phyloP scores from a whole-genome alignment of 2,797 vertebrate genomes.

The Cossypha caffra region DNA sequence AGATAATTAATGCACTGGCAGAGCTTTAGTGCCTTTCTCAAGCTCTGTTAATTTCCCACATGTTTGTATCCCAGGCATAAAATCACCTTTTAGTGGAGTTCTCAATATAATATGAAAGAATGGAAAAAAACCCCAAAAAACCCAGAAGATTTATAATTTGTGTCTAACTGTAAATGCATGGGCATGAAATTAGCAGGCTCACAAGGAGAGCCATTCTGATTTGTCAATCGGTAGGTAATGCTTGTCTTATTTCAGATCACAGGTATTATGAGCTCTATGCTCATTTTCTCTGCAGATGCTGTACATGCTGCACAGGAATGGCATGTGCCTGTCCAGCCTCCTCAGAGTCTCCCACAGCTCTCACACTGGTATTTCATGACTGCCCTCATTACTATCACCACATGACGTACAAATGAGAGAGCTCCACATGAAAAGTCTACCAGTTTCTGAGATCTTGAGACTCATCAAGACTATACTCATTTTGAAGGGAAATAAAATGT shows the following conservation, averaged over 20 bases:
- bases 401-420: not conserved
- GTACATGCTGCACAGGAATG: not conserved
- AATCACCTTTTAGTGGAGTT: constrained; percentile 27
- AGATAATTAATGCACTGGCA: constrained; percentile 30
- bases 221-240: not conserved
- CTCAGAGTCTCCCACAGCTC: not conserved
- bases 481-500: not conserved
- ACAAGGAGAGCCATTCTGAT: not conserved
- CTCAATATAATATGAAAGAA: not conserved
- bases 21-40: constrained; percentile 37
- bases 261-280: not conserved
- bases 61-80: constrained; percentile 4
- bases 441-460: not conserved
- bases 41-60: constrained; percentile 49
- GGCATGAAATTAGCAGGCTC: constrained; percentile 9
- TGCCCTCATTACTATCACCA: not conserved
- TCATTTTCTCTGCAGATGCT: not conserved
- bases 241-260: not conserved
- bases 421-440: not conserved
- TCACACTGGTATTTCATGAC: not conserved
- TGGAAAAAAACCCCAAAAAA: not conserved
- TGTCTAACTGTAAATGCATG: not conserved
- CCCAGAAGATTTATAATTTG: not conserved
- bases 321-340: not conserved
- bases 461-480: not conserved